Base-by-base conservation (phyloP, 2,888 invertebrate species). In the Branchipolynoe longqiensis region DNA sequence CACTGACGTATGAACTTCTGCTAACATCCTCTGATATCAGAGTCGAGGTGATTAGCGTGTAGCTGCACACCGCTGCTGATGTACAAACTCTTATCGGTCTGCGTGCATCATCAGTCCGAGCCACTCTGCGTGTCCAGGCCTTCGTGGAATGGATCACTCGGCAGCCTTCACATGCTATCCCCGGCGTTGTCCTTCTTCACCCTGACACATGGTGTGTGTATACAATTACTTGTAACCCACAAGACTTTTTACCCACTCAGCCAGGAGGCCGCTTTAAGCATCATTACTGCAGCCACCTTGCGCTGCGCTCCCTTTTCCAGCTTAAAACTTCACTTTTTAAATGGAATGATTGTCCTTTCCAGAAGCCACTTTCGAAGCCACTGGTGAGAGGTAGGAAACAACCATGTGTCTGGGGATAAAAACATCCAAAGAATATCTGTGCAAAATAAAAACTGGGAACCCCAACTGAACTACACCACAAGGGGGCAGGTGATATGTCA, bases 331-430 rank as follows among this genome's bases (percentile, higher is more conserved):
- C 38, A n/a, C 2, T 18, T 33, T 33, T 6, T 58, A 18, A n/a
- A n/a, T n/a, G n/a, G n/a, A n/a, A n/a, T n/a, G n/a, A n/a, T n/a
- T n/a, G n/a, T n/a, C n/a, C n/a, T n/a, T n/a, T n/a, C 48, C 48
- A 1, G 48, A 78, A 48, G 78, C 48, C 78, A 22, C 48, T 48
- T 78, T 48, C 54, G 78, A 54, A 41, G 78, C 48, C 48, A 12
- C 8, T 69, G 33, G 33, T 41, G 78, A 48, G 48, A 48, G 78
- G 41, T 78, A 78, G 78, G 78, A 41, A 78, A 25, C 48, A 6
- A 41, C 41, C 48, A 48, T 78, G 78, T 54, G 25, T 54, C 4
- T 78, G 78, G 78, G 78, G 78, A 74, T 31, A 48, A 54, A n/a
- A n/a, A n/a, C n/a, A n/a, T n/a, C n/a, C n/a, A n/a, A n/a, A n/a